Evolutionary conservation across 2,888 invertebrate species (phyloP).

Genomic region (Mechanitis mazaeus): DNA sequence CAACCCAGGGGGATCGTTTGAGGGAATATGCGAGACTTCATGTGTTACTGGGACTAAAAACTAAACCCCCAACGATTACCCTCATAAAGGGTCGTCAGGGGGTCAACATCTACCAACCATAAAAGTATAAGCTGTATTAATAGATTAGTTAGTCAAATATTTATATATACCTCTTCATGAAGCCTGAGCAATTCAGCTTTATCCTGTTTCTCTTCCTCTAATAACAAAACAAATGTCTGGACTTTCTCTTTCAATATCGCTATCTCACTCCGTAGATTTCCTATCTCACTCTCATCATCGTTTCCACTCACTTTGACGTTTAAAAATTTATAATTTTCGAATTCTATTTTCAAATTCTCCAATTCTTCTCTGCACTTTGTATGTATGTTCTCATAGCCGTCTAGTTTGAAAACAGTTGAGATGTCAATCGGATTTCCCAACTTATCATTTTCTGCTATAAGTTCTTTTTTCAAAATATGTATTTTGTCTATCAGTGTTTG

Average conservation of each 20-base stretch:
- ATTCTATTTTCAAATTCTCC: slow-evolving; percentile 78
- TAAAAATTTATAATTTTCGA: slow-evolving; percentile 72
- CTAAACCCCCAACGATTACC: too few relatives aligned
- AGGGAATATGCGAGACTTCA: too few relatives aligned
- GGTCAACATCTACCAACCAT: too few relatives aligned
- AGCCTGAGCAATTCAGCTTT: slow-evolving; percentile 77
- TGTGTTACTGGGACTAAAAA: too few relatives aligned
- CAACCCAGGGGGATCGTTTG: too few relatives aligned
- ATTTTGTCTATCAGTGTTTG: slow-evolving; percentile 80
- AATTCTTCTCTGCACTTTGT: slow-evolving; percentile 80
- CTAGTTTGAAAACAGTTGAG: slow-evolving; percentile 67
- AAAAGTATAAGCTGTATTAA: too few relatives aligned
- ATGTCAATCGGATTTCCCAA: slow-evolving; percentile 79
- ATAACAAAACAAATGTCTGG: slow-evolving; percentile 77
- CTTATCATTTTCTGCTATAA: slow-evolving; percentile 78
- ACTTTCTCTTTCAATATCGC: slow-evolving; percentile 81
- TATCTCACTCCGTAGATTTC: slow-evolving; percentile 77
- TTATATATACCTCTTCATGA: slow-evolving; percentile 64
- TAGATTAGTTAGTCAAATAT: too few relatives aligned
- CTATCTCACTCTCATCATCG: slow-evolving; percentile 53
- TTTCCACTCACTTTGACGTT: slow-evolving; percentile 38
- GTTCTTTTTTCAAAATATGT: slow-evolving; percentile 77
- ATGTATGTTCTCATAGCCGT: slow-evolving; percentile 65
- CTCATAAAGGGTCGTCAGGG: too few relatives aligned
- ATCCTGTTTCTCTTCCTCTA: slow-evolving; percentile 80